phyloP scores from a whole-genome alignment of 30 jellyfish, hydroid and myxozoan species.

The Pseudorhiza aurosa region DNA sequence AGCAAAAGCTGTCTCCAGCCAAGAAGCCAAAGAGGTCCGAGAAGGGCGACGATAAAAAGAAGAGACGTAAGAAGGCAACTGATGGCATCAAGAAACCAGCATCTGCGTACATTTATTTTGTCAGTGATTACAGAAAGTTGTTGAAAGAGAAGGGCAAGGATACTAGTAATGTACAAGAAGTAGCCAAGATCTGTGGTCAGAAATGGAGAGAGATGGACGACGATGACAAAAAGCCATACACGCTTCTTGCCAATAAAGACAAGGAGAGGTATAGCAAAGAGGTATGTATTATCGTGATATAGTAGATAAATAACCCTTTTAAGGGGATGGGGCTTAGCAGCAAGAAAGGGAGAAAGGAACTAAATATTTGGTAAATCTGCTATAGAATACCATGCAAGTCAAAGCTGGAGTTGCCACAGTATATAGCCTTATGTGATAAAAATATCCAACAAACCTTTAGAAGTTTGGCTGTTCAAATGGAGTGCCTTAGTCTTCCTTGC shows the following conservation, averaged over 20 bases:
- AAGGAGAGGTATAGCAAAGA: slow-evolving; percentile 79
- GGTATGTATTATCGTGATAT: slow-evolving; percentile 65
- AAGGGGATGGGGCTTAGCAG: no score
- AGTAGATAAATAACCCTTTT: no score
- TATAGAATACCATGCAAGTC: no score
- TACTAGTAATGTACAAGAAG: slow-evolving; percentile 81
- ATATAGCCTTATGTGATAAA: no score
- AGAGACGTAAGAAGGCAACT: slow-evolving; percentile 78
- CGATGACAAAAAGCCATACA: slow-evolving; percentile 79
- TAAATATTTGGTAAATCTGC: no score
- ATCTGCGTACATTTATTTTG: slow-evolving; percentile 96
- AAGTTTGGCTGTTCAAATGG: no score
- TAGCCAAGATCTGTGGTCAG: slow-evolving; percentile 90
- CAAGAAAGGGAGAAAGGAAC: no score
- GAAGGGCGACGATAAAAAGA: slow-evolving; percentile 69
- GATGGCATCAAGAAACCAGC: slow-evolving; percentile 97
- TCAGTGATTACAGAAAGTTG: slow-evolving; percentile 75
- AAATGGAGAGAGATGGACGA: slow-evolving; percentile 95
- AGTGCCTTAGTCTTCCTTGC: no score
- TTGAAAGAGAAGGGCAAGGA: slow-evolving; percentile 79
- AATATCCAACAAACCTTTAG: no score
- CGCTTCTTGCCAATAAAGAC: slow-evolving; percentile 64
- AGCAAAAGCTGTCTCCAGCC: slow-evolving; percentile 45
- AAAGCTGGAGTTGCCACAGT: no score
- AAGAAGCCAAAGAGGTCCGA: slow-evolving; percentile 50